Evolutionary conservation across 1,140 invertebrate species (phyloP), one percentile per base, ranked within the genome.

Genomic region (Nixonia krombeini): DNA sequence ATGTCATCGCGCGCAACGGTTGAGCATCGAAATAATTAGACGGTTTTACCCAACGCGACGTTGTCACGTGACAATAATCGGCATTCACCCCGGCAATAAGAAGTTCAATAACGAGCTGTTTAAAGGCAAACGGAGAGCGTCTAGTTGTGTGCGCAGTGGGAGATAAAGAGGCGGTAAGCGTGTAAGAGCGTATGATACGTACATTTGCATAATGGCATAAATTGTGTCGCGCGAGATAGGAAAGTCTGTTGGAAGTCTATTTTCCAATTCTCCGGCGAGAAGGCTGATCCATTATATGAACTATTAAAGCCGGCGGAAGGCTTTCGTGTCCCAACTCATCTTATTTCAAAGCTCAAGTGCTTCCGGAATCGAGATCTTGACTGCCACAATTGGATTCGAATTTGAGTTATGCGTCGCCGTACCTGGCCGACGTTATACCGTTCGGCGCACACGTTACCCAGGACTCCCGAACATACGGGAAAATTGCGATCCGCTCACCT

Each of bases 361-460:
- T 40, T 40, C 35, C 17, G 35, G 51, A 47, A 56, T 55, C 38
- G 31, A 58, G 53, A 61, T 58, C 52, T 62, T 53, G 51, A 49
- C 55, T 68, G 58, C 46, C 58, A 68, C 61, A 68, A 68, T 68
- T 68, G 65, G 65, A 68, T 68, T 68, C 59, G 64, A 62, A 68
- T 68, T 46, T 68, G 56, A 55, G 52, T 56, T 57, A 61, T 68
- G 57, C 57, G 25, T 56, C 45, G 7, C 26, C 37, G 37, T 56
- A 44, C 33, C 18, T 37, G 55, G 10, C 40, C 35, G 31, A 61
- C 10, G 45, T 56, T 63, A 63, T 56, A 40, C 47, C 47, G 35
- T 40, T 40, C 35, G 46, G 35, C 47, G 31, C 47, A 51, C 47
- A 51, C 47, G 47, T 51, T 40, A 51, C 38, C 7, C 12, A 38